Percentiles rank a stretch among this genome's conserved stretches.
Conservation (phyloP, 1,140 invertebrate species). For the Stegodyphus dumicola region DNA sequence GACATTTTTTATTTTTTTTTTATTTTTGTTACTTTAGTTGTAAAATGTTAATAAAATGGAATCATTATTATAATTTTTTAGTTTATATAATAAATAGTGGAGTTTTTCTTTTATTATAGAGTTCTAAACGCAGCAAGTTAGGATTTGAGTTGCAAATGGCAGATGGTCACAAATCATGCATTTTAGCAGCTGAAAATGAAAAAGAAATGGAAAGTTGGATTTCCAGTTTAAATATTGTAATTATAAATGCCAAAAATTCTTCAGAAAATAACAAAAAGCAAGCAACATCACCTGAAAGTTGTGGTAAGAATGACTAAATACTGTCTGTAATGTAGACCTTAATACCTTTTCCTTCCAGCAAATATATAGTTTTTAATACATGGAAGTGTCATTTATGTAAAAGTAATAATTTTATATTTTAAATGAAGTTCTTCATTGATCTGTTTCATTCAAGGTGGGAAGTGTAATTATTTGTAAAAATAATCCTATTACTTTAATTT, state of each 20-base stretch:
- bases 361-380: no score
- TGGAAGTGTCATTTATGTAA: no score
- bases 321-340: no score
- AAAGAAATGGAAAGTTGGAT: conserved; percentile 86
- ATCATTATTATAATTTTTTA: neutral
- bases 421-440: no score
- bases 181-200: conserved; percentile 88
- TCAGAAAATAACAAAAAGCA: conserved; percentile 73
- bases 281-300: conserved; percentile 23
- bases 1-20: no score
- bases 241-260: conserved; percentile 80
- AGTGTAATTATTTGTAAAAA: no score
- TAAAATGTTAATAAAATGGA: no score
- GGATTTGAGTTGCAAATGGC: conserved; percentile 90
- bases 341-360: no score
- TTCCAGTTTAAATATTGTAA: conserved; percentile 77
- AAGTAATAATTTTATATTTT: no score
- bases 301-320: neutral
- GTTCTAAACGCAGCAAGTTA: conserved; percentile 84
- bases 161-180: conserved; percentile 82
- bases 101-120: conserved; percentile 71
- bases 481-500: no score
- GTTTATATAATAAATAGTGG: neutral
- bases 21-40: no score
- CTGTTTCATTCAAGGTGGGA: no score